Evolutionary conservation across 2,113 vertebrate genomes (phyloP).

Genomic region (Rissa tridactyla): DNA sequence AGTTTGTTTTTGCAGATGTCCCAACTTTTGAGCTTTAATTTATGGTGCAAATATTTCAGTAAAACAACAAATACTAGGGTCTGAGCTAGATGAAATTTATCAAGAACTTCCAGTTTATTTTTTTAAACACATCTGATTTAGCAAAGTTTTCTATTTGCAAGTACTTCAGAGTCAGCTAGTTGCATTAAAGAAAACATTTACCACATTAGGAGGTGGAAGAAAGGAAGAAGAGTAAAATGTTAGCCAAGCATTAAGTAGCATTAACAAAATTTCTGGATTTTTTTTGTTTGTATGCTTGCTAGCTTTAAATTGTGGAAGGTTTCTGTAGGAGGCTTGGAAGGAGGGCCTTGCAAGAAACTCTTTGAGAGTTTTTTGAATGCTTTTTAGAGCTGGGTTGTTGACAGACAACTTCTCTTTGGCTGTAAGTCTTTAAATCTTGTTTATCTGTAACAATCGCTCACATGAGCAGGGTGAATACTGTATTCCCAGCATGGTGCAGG

Average conservation of each 20-base stretch:
- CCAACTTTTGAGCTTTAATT: background rate
- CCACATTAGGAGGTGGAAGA: background rate
- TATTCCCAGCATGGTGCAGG: background rate
- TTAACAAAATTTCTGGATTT: background rate
- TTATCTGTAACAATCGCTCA: background rate
- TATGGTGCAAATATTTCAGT: background rate
- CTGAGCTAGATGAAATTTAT: background rate
- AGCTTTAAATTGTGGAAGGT: background rate
- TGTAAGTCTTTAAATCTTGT: background rate
- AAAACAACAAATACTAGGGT: background rate
- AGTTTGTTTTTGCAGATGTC: constrained; percentile 49
- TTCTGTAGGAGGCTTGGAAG: background rate
- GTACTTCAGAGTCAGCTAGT: background rate
- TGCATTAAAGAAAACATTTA: background rate
- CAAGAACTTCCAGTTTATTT: background rate
- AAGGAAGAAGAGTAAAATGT: background rate
- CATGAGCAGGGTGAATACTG: background rate
- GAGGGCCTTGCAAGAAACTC: background rate
- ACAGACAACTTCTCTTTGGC: background rate
- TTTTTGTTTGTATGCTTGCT: background rate
- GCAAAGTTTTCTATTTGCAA: background rate
- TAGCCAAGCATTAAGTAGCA: background rate
- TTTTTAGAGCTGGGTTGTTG: background rate
- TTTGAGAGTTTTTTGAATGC: background rate
- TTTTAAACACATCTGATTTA: background rate